Base-by-base conservation (phyloP, 2,888 invertebrate species). In the Tetragnatha montana region DNA sequence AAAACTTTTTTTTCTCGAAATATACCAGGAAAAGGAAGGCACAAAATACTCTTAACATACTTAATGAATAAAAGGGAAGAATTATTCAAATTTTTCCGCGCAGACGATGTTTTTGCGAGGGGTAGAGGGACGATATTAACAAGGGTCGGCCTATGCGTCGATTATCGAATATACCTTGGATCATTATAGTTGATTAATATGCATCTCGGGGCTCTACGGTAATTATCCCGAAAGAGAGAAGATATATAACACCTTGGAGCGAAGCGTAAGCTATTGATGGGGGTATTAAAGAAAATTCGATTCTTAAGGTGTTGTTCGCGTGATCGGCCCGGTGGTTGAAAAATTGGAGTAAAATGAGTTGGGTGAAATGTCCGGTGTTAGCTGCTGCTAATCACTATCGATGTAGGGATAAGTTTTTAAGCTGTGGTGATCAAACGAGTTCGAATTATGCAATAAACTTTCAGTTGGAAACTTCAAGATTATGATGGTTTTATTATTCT, bases 71-170 rank as follows among this genome's bases (percentile, higher is more conserved):
- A 51, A 51, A 22, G 51, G 70, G 73, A 21, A 70, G 47, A 60
- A 82, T 88, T 88, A 88, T 88, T 88, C 78, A 88, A 88, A 88
- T 88, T 88, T 73, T 82, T 35, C 35, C 22, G 71, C 50, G 50
- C 60, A 60, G 60, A 60, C 60, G 60, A 17, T 60, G 60, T 60
- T 60, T 60, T 60, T 60, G 60, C 60, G 17, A 17, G 14, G 60
- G 60, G 60, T 10, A 3, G 60, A 60, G 60, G 60, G 35, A 35
- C 4, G 35, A 35, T 1, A 60, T 60, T 60, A 60, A 60, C 60
- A 60, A 60, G 60, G 60, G 14, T 12, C 12, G 8, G 8, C 12
- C 60, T 14, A 14, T 60, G 60, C 60, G 1, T 60, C 60, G 60
- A 60, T 60, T 60, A 60, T 60, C 60, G 60, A 60, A 60, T 60